Evolutionary conservation across 2,113 vertebrate species (phyloP).

Genomic region (Mirza zaza): DNA sequence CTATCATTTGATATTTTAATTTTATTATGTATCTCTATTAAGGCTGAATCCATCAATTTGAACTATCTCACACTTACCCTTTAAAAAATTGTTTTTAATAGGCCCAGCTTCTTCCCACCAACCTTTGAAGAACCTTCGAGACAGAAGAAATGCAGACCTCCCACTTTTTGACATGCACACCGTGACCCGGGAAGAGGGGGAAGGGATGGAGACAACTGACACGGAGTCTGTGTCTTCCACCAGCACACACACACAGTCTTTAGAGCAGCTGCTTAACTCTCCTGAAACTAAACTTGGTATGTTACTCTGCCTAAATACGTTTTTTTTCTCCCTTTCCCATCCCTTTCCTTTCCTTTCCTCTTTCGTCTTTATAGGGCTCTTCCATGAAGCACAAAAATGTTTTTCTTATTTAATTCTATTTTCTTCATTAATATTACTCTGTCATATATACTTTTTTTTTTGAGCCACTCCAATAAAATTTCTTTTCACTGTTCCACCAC

Average conservation of each 20-base stretch:
- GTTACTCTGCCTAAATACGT: not conserved
- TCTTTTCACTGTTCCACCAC: not conserved
- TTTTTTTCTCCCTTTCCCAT: too few species aligned
- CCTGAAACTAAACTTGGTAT: slow-evolving; percentile 91
- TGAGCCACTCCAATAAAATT: not conserved
- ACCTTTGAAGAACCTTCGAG: slow-evolving; percentile 84
- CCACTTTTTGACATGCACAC: slow-evolving; percentile 89
- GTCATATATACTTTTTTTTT: not conserved
- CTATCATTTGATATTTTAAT: not conserved
- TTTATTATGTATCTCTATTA: not conserved
- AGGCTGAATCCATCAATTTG: not conserved
- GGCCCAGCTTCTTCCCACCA: slow-evolving; percentile 85
- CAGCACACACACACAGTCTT: slow-evolving; percentile 85
- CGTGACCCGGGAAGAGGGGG: slow-evolving; percentile 93
- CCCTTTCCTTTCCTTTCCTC: too few species aligned
- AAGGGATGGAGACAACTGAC: slow-evolving; percentile 97
- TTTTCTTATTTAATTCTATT: not conserved
- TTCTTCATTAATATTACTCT: not conserved
- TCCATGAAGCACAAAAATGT: too few species aligned
- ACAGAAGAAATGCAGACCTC: slow-evolving; percentile 87
- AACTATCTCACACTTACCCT: slow-evolving; percentile 25
- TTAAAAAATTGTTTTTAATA: slow-evolving; percentile 57
- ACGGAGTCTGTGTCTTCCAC: slow-evolving; percentile 89
- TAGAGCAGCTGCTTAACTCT: slow-evolving; percentile 95
- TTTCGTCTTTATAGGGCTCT: too few species aligned